Evolutionary conservation across 2,888 invertebrate species (phyloP), one percentile per base, ranked within the genome.

Genomic region (Allygus modestus): DNA sequence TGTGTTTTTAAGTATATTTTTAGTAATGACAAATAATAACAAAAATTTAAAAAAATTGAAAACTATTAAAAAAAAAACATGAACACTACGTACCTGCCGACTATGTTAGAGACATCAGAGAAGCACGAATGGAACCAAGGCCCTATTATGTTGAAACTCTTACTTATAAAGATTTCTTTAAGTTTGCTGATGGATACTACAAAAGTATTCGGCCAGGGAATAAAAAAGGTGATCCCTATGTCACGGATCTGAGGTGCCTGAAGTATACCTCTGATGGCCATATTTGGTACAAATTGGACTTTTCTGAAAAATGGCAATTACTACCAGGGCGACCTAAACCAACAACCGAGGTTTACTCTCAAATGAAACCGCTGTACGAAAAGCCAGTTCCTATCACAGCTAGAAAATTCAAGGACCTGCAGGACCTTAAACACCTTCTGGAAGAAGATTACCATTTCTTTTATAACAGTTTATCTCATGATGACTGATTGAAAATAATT

Each of bases 11-110:
- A n/a, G n/a, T n/a, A n/a, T n/a, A n/a, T n/a, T n/a, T n/a, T n/a
- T n/a, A n/a, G n/a, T n/a, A n/a, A n/a, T n/a, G n/a, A n/a, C n/a
- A n/a, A n/a, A n/a, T n/a, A n/a, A n/a, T n/a, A n/a, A n/a, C n/a
- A n/a, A n/a, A n/a, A n/a, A n/a, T n/a, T n/a, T n/a, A n/a, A n/a
- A n/a, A n/a, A n/a, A n/a, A n/a, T n/a, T n/a, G n/a, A n/a, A n/a
- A n/a, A n/a, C n/a, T n/a, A n/a, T n/a, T n/a, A n/a, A n/a, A n/a
- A n/a, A 37, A 37, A 73, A 73, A 73, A n/a, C 82, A 41, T n/a
- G 82, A 82, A 37, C 69, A 82, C 28, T 82, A 20, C 23, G 69
- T 82, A n/a, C 82, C 82, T 28, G 82, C 82, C 0, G 82, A 71
- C 71, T 82, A 17, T 46, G 28, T 81, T 17, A 61, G 31, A 61